Evolutionary conservation across 2,888 invertebrate species (phyloP).

Genomic region (Chloromyia formosa): DNA sequence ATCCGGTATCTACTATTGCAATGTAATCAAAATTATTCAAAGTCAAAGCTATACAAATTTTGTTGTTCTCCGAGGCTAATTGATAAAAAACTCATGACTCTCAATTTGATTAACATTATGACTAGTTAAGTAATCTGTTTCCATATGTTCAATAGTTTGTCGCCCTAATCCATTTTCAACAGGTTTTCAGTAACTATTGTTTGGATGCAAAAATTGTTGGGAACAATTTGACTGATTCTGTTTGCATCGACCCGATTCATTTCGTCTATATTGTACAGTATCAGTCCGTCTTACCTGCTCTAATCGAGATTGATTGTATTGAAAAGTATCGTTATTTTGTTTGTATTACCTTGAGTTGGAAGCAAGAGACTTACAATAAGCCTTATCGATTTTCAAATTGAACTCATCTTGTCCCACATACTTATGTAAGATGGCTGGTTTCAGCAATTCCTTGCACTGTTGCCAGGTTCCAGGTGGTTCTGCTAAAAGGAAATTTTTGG

Average conservation of each 20-base stretch:
- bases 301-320: conserved; percentile 15
- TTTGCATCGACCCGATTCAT: background rate
- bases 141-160: background rate
- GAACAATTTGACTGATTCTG: too few species aligned
- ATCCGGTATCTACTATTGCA: too few species aligned
- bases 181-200: too few species aligned
- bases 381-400: conserved; percentile 15
- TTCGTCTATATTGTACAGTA: background rate
- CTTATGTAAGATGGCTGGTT: conserved; percentile 15
- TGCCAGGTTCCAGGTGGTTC: conserved; percentile 13
- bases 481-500: conserved; percentile 10
- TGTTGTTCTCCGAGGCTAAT: conserved; percentile 43
- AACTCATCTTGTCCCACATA: conserved; percentile 18
- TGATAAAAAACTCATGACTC: conserved; percentile 45
- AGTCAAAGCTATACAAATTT: too few species aligned
- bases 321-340: conserved; percentile 2
- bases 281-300: conserved; percentile 22
- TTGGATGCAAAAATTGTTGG: too few species aligned
- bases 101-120: conserved; percentile 1
- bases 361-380: too few species aligned
- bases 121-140: conserved; percentile 6
- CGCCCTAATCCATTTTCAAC: background rate
- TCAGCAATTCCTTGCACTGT: background rate
- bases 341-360: conserved; percentile 19
- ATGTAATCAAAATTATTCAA: too few species aligned